Conservation (phyloP, 2,888 invertebrate genomes). For the Drosophila basisetae region DNA sequence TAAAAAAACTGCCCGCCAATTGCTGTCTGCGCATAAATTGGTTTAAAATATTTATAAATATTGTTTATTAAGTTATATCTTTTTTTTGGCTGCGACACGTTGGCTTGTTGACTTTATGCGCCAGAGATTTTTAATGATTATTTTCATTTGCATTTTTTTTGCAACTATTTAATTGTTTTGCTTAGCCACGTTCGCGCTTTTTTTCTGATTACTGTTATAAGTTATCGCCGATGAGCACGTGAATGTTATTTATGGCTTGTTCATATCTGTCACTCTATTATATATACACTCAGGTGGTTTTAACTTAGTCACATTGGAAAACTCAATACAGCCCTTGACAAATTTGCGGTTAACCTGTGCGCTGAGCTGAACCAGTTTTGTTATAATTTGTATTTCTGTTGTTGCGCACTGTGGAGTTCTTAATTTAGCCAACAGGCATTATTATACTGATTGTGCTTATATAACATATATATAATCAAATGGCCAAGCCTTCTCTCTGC, state of each 20-base stretch:
- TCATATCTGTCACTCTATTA: slow-evolving; percentile 1
- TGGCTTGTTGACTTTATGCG: slow-evolving; percentile 27
- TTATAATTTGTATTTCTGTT: neutral
- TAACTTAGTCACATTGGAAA: slow-evolving; percentile 38
- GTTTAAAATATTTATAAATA: slow-evolving; percentile 46
- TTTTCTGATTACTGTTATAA: slow-evolving; percentile 8
- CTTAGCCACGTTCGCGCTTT: slow-evolving; percentile 3
- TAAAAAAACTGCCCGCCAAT: neutral
- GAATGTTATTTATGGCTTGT: slow-evolving; percentile 3
- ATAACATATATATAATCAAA: slow-evolving; percentile 5
- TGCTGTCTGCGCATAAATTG: slow-evolving; percentile 15
- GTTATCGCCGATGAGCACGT: slow-evolving; percentile 10
- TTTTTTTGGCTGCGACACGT: slow-evolving; percentile 9
- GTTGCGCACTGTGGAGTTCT: slow-evolving; percentile 23
- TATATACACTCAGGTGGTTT: slow-evolving; percentile 7
- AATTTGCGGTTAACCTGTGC: slow-evolving; percentile 45
- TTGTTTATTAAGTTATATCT: slow-evolving; percentile 40
- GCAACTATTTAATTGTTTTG: neutral
- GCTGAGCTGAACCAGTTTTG: slow-evolving; percentile 49
- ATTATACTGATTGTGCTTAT: slow-evolving; percentile 3
- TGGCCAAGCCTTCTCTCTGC: slow-evolving; percentile 26
- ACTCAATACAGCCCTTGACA: slow-evolving; percentile 11
- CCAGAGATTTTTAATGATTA: slow-evolving; percentile 17
- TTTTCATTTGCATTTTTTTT: slow-evolving; percentile 27
- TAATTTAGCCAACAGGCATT: slow-evolving; percentile 26